A percentile compares a stretch with the other conserved stretches of the same genome.
Conservation (phyloP, 1,140 invertebrate genomes). For the Sitodiplosis mosellana region DNA sequence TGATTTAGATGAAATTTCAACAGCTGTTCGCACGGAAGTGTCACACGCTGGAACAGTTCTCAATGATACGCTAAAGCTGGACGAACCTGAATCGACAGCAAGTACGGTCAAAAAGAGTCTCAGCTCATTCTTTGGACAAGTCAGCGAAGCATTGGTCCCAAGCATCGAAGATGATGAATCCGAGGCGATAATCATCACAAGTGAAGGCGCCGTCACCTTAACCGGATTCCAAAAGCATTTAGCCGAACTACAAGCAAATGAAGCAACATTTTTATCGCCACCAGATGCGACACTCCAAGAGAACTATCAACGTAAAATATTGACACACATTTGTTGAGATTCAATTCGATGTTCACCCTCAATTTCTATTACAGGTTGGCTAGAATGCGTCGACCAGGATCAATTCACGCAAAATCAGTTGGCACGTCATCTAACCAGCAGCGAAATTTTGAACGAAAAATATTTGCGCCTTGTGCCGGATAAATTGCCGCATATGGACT, state of each 20-base stretch:
- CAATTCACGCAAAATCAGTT: constrained; percentile 24
- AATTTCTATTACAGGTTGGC: no score
- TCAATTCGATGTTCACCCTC: no score
- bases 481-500: constrained; percentile 20
- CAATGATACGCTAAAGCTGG: constrained; percentile 46
- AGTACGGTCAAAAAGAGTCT: constrained; percentile 49
- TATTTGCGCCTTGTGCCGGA: constrained; percentile 24
- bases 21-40: constrained; percentile 47
- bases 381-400: constrained; percentile 27
- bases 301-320: constrained; percentile 27
- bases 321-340: no score
- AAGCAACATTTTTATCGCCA: constrained; percentile 25
- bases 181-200: constrained; percentile 30
- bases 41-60: constrained; percentile 39
- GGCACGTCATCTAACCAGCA: constrained; percentile 19
- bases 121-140: constrained; percentile 37
- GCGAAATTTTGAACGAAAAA: constrained; percentile 20
- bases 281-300: constrained; percentile 17
- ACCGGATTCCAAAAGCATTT: constrained; percentile 25
- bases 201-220: constrained; percentile 24
- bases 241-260: constrained; percentile 24
- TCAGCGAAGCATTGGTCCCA: constrained; percentile 35
- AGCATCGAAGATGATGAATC: constrained; percentile 35
- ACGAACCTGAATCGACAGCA: constrained; percentile 44
- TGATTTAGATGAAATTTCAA: constrained; percentile 53